phyloP scores from a whole-genome alignment of 2,888 invertebrate genomes.

The Strigamia crassipes region DNA sequence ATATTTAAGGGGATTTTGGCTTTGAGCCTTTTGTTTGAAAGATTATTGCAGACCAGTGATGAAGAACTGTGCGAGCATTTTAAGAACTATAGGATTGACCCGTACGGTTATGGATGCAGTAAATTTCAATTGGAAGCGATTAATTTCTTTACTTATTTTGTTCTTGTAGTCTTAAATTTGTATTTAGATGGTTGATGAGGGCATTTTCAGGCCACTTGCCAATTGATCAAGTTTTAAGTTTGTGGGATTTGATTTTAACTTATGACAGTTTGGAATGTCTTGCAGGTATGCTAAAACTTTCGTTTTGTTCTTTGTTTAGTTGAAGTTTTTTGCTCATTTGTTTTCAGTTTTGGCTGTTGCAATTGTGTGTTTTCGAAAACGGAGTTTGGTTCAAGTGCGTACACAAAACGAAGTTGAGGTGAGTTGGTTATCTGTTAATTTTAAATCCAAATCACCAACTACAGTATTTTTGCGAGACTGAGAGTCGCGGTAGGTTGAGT shows the following conservation, averaged over 20 bases:
- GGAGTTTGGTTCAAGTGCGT: slow-evolving; percentile 50
- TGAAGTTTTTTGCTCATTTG: background rate
- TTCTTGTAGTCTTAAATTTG: slow-evolving; percentile 75
- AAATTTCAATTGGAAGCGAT: background rate
- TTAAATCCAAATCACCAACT: too few species aligned
- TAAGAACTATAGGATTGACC: slow-evolving; percentile 82
- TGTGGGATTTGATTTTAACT: slow-evolving; percentile 92
- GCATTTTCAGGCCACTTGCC: slow-evolving; percentile 94
- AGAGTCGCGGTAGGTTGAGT: too few species aligned
- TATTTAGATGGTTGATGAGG: slow-evolving; percentile 95
- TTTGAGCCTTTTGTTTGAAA: slow-evolving; percentile 85
- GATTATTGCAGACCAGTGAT: slow-evolving; percentile 85
- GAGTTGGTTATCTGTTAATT: too few species aligned
- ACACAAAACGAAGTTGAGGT: slow-evolving; percentile 52
- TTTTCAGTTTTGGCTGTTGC: slow-evolving; percentile 71
- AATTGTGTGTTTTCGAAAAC: slow-evolving; percentile 79
- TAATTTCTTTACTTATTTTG: background rate
- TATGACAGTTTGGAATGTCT: slow-evolving; percentile 90
- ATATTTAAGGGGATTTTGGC: slow-evolving; percentile 75
- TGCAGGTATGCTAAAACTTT: slow-evolving; percentile 64
- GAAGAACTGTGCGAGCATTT: slow-evolving; percentile 91
- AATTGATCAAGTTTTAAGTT: slow-evolving; percentile 84
- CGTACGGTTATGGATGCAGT: slow-evolving; percentile 67
- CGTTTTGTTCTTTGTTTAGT: background rate
- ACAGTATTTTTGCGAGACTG: too few species aligned